These are phyloP conservation scores for Electrophaes corylata DNA, from an alignment of 2,888 invertebrate genomes.

Conservation along the genomic window DNA sequence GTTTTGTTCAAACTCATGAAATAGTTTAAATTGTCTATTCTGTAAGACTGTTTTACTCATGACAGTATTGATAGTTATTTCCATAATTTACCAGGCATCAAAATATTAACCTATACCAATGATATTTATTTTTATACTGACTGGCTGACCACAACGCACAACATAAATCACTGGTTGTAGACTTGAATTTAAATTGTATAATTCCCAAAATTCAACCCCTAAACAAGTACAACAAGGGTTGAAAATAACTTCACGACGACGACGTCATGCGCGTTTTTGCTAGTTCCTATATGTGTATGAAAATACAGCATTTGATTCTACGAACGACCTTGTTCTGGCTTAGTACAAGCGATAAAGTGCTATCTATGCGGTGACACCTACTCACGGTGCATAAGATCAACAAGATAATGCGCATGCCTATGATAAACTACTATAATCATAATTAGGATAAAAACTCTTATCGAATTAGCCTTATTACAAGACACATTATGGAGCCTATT, in stretches of 20 bases:
- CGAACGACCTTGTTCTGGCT: constrained; percentile 57
- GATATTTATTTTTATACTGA: too few species aligned
- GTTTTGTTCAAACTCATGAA: constrained; percentile 7
- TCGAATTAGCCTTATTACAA: constrained; percentile 3
- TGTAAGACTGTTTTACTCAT: background rate
- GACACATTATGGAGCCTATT: background rate
- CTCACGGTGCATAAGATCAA: constrained; percentile 64
- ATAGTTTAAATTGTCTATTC: background rate
- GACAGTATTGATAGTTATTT: too few species aligned
- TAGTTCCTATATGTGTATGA: background rate
- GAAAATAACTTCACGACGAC: too few species aligned
- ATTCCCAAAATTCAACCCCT: too few species aligned
- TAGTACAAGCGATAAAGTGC: constrained; percentile 60
- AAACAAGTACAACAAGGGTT: too few species aligned
- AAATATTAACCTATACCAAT: background rate
- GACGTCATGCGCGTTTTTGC: too few species aligned
- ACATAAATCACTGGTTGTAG: too few species aligned
- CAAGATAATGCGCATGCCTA: constrained; percentile 44
- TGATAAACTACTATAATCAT: constrained; percentile 39
- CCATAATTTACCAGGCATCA: too few species aligned
- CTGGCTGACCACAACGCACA: too few species aligned
- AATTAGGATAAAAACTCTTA: background rate
- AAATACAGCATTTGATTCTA: constrained; percentile 9
- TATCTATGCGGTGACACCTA: constrained; percentile 43
- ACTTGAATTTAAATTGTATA: too few species aligned